Evolutionary conservation across 2,797 vertebrate species (phyloP).

Genomic region (Numenius phaeopus): DNA sequence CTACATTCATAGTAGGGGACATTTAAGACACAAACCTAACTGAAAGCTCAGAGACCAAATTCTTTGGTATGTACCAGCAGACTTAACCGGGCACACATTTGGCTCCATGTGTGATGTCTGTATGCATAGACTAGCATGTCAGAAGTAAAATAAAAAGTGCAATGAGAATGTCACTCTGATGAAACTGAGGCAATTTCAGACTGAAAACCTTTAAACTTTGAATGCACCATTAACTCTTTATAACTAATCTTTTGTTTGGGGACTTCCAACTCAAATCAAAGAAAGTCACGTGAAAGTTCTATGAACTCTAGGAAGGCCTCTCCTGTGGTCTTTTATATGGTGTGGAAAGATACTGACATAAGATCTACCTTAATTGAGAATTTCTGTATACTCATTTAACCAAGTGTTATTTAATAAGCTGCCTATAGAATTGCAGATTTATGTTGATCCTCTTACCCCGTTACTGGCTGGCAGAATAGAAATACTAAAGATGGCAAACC

Average conservation of each 20-base stretch:
- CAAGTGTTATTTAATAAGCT: not conserved
- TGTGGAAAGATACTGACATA: not conserved
- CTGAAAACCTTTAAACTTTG: not conserved
- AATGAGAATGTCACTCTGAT: not conserved
- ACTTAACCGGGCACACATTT: not conserved
- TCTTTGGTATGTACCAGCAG: not conserved
- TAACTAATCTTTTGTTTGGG: not conserved
- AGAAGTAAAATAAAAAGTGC: not conserved
- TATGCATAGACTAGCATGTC: not conserved
- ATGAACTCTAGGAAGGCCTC: not conserved
- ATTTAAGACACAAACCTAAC: not conserved
- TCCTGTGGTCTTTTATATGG: not conserved
- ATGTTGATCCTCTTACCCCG: not conserved
- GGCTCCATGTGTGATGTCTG: not conserved
- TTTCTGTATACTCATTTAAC: not conserved
- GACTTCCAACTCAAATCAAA: not conserved
- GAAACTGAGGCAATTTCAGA: not conserved
- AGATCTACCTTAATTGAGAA: not conserved
- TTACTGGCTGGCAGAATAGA: not conserved
- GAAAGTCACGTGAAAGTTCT: not conserved
- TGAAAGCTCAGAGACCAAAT: not conserved
- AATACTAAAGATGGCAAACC: not conserved
- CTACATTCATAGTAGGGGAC: not conserved
- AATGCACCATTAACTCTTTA: not conserved
- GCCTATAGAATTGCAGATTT: not conserved